Percentiles rank a stretch among this genome's conserved stretches.
Conservation (phyloP, 64 coral and sea anemone genomes). For the Dendrophyllia cribrosa region DNA sequence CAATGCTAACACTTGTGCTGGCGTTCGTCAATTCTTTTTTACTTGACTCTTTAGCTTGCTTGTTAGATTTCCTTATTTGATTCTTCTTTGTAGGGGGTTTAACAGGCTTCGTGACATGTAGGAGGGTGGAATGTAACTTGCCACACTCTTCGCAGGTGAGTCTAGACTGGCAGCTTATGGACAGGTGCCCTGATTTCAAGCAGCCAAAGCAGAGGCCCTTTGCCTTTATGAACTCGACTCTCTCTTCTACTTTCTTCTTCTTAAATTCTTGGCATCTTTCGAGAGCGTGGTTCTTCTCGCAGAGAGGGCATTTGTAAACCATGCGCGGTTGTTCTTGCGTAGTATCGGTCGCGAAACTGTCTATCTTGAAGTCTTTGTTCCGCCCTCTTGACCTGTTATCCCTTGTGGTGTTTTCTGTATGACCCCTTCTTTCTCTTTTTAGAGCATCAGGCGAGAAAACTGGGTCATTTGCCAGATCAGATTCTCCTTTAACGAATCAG, state of each 20-base stretch:
- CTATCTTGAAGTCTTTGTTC: too few species aligned
- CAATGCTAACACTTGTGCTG: neutral
- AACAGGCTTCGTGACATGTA: neutral
- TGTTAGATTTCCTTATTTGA: too few species aligned
- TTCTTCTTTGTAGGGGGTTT: neutral
- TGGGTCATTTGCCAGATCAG: constrained; percentile 73
- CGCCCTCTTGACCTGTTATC: too few species aligned
- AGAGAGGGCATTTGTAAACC: neutral
- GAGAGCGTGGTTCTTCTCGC: neutral
- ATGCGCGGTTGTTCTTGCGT: neutral
- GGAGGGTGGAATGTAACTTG: constrained; percentile 30
- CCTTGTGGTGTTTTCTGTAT: too few species aligned
- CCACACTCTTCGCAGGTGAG: constrained; percentile 20
- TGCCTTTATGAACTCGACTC: neutral
- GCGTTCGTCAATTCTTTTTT: neutral
- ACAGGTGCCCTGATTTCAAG: constrained; percentile 40
- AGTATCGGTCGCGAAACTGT: too few species aligned
- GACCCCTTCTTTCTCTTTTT: too few species aligned
- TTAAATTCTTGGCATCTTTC: neutral
- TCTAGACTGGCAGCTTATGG: neutral
- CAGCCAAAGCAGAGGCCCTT: constrained; percentile 59
- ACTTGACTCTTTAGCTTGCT: neutral
- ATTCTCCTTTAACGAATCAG: constrained; percentile 34
- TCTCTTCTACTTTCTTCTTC: neutral
- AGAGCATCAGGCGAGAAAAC: constrained; percentile 49